A percentile compares a stretch with the other conserved stretches of the same genome.
Conservation (phyloP, 1,140 invertebrate genomes). For the Drosophila carrolli region DNA sequence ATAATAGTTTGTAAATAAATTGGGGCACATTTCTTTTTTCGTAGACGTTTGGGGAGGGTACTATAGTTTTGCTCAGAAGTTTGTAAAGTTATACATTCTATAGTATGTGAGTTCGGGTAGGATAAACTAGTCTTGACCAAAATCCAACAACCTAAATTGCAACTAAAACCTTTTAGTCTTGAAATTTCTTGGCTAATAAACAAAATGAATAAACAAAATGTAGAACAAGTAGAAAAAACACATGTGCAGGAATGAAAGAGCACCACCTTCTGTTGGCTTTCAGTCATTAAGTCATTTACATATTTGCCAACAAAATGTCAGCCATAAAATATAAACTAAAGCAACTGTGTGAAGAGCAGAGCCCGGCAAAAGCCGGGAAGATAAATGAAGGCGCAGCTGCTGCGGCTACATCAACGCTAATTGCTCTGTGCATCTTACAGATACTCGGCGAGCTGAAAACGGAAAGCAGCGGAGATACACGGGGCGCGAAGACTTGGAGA, state of each 20-base stretch:
- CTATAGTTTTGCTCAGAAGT: no score
- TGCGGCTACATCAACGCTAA: constrained; percentile 78
- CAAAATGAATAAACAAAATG: neutral
- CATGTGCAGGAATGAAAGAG: constrained; percentile 18
- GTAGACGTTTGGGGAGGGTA: no score
- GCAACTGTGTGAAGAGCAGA: constrained; percentile 49
- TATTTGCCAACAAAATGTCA: constrained; percentile 69
- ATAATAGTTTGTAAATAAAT: neutral
- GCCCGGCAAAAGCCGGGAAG: constrained; percentile 39
- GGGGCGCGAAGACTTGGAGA: constrained; percentile 32
- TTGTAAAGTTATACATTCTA: no score
- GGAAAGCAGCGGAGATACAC: constrained; percentile 23
- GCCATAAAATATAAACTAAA: constrained; percentile 64
- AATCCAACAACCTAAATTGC: neutral
- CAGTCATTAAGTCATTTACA: constrained; percentile 71
- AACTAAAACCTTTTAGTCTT: neutral
- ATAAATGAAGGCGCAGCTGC: constrained; percentile 81
- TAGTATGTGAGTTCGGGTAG: no score
- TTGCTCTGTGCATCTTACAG: constrained; percentile 73
- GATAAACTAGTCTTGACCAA: no score
- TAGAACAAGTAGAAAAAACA: neutral
- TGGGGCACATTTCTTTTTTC: no score
- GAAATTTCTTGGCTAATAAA: neutral
- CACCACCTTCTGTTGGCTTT: constrained; percentile 48
- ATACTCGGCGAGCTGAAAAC: constrained; percentile 36